Evolutionary conservation across 2,797 vertebrate genomes (phyloP).

Genomic region (Coregonus suidteri): DNA sequence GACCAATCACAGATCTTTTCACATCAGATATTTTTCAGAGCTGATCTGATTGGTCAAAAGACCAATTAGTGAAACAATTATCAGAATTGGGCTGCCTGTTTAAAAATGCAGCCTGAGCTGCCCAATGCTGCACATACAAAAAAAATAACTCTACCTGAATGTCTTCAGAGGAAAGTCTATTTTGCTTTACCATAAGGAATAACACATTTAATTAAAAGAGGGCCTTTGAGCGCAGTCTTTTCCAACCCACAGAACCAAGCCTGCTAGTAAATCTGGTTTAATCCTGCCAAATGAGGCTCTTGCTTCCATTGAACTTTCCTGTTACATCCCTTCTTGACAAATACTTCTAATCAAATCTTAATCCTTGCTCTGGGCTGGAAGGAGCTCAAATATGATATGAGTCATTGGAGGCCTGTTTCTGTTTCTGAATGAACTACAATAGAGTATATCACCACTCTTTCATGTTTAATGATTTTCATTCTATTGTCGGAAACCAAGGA

Average conservation of each 20-base stretch:
- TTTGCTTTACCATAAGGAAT: slow-evolving; percentile 9
- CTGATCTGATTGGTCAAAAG: no score
- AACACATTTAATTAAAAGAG: slow-evolving; percentile 24
- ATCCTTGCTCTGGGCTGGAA: slow-evolving; percentile 49
- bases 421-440: slow-evolving; percentile 2
- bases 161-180: background rate
- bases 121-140: background rate
- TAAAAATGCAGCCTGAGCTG: background rate
- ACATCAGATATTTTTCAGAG: no score
- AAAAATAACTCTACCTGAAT: background rate
- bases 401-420: background rate
- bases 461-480: slow-evolving; percentile 28
- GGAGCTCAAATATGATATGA: background rate
- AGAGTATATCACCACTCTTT: slow-evolving; percentile 15
- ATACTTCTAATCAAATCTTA: slow-evolving; percentile 56
- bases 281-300: slow-evolving; percentile 51
- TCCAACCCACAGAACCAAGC: slow-evolving; percentile 36
- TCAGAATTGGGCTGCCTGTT: no score
- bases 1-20: no score
- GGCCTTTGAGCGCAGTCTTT: slow-evolving; percentile 19
- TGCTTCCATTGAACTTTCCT: slow-evolving; percentile 44
- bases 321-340: slow-evolving; percentile 56
- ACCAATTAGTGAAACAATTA: no score
- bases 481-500: slow-evolving; percentile 19
- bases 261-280: slow-evolving; percentile 56